A percentile compares a stretch with the other conserved stretches of the same genome.
phyloP scores from a whole-genome alignment of 2,888 invertebrate genomes.

The Drosophila birchii region DNA sequence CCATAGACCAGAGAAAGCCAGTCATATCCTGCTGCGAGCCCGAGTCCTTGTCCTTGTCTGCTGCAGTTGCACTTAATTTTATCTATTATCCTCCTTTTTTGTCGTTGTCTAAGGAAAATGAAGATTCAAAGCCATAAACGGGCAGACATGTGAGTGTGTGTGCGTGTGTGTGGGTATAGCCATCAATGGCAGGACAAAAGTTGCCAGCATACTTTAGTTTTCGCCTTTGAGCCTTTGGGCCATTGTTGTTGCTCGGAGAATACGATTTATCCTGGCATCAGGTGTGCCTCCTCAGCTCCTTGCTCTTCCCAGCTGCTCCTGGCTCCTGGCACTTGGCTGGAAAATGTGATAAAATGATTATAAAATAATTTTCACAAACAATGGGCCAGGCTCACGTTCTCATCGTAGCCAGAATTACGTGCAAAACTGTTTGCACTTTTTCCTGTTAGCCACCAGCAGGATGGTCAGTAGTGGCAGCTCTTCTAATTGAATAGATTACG shows the following conservation, averaged over 20 bases:
- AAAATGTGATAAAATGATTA: constrained; percentile 81
- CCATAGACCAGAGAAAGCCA: neutral
- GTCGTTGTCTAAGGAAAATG: constrained; percentile 77
- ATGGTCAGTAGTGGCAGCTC: constrained; percentile 44
- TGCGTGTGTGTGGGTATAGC: constrained; percentile 13
- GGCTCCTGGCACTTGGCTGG: constrained; percentile 55
- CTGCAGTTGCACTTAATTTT: constrained; percentile 79
- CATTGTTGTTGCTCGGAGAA: constrained; percentile 36
- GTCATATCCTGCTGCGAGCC: constrained; percentile 12
- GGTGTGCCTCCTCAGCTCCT: constrained; percentile 57
- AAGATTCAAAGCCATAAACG: constrained; percentile 71
- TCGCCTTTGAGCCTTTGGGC: constrained; percentile 17
- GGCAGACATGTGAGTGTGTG: constrained; percentile 28
- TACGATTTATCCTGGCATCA: constrained; percentile 56
- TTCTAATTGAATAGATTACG: constrained; percentile 63
- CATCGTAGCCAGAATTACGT: constrained; percentile 48
- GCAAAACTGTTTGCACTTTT: constrained; percentile 51
- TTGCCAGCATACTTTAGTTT: constrained; percentile 39
- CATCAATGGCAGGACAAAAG: constrained; percentile 52
- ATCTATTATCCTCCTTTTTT: constrained; percentile 76
- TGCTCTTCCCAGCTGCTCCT: constrained; percentile 7
- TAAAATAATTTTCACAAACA: constrained; percentile 78
- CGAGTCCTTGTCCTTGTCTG: constrained; percentile 46
- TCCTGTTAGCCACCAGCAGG: constrained; percentile 19
- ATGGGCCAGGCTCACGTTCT: constrained; percentile 52